Evolutionary conservation across 2,797 vertebrate species (phyloP).

Genomic region (Otus scops): DNA sequence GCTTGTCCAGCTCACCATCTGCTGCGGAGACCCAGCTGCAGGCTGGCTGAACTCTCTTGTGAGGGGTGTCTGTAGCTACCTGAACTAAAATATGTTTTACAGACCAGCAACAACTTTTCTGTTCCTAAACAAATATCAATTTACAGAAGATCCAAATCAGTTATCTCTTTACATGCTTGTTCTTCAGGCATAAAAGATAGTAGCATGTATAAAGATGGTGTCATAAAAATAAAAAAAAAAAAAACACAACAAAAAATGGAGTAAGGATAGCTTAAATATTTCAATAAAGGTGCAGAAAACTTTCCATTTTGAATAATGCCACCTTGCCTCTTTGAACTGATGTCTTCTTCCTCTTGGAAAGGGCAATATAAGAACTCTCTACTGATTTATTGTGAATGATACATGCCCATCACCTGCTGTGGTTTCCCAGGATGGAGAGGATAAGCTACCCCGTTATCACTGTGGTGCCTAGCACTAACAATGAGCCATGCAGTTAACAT

Average conservation of each 20-base stretch:
- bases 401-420: background rate
- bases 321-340: background rate
- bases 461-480: background rate
- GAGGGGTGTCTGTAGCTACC: background rate
- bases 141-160: background rate
- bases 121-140: background rate
- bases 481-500: background rate
- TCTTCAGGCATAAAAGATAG: background rate
- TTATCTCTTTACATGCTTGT: rapidly evolving
- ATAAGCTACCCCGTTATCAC: background rate
- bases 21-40: rapidly evolving
- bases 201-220: background rate
- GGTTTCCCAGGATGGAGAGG: background rate
- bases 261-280: background rate
- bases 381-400: background rate
- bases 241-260: background rate
- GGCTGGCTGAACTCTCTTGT: background rate
- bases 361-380: background rate
- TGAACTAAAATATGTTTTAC: background rate
- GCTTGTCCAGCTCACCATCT: background rate
- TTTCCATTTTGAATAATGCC: background rate
- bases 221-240: background rate
- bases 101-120: background rate
- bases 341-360: background rate
- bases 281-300: background rate